Base-by-base conservation (phyloP, 2,113 vertebrate species). In the Diglossa brunneiventris region DNA sequence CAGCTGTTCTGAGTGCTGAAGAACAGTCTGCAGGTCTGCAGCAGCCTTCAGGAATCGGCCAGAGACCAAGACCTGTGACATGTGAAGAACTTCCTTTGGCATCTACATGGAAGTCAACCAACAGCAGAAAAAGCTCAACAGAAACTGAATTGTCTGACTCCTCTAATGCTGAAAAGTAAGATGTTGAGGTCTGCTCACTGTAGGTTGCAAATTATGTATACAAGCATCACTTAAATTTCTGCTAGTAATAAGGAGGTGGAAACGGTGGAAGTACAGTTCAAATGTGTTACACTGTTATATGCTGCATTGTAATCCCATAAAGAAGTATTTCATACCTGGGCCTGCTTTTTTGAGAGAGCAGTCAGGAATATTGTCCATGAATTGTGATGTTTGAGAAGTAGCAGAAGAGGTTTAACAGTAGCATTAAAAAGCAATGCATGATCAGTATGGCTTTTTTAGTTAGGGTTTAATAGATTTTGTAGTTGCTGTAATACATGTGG, bases 41-140 rank as follows among this genome's bases (percentile, higher is more conserved):
- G 82, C 99, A 99, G 83, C 99, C 99, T 56, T 98, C 98, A 49
- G 99, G 99, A 70, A 99, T 99, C 74, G 99, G 99, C 42, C 99
- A 99, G 96, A 98, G 98, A 90, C 99, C 99, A 68, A 98, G 98
- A 68, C 98, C 98, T 58, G 97, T 99, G 97, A 95, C 97, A 78
- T 98, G 97, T 53, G 98, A 99, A 86, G 98, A 99, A 23, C 97
- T 98, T 74, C 94, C 97, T 31, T 95, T 97, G 63, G 62, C 96
- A 24, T 97, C 98, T 28, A 76, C 96, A 6, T 98, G 98, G 98
- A 98, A 93, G 64, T 97, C 87, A 93, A 91, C 81, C 72, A 98
- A 95, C 92, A 98, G 89, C 7, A 97, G 93, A 52, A 98, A 96
- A 93, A 98, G 82, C 89, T 95, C 96, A 64, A 83, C 95, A 83